Evolutionary conservation across 2,113 vertebrate genomes (phyloP).

Genomic region (Tragulus kanchil): DNA sequence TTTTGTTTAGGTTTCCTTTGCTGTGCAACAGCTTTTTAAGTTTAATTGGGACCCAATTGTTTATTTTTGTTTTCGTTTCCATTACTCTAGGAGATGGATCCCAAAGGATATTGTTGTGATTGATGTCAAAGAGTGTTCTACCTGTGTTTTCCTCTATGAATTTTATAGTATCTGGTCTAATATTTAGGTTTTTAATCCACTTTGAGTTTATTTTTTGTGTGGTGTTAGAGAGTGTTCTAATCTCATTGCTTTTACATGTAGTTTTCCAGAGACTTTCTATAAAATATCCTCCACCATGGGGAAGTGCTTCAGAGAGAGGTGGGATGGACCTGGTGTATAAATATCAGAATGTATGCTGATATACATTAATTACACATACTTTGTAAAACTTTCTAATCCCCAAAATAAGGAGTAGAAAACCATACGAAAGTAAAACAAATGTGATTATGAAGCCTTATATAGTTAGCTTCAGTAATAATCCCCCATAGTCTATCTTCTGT

Average conservation of each 20-base stretch:
- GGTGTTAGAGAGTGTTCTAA: background rate
- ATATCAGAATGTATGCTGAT: background rate
- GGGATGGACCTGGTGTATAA: background rate
- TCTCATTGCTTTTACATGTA: background rate
- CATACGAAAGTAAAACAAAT: background rate
- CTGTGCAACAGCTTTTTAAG: background rate
- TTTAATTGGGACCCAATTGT: background rate
- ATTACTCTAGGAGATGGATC: background rate
- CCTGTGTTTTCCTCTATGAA: background rate
- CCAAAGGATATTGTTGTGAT: background rate
- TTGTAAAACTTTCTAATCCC: background rate
- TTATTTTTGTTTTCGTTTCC: background rate
- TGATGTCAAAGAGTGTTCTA: background rate
- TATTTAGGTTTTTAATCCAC: background rate
- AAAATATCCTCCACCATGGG: background rate
- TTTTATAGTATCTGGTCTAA: background rate
- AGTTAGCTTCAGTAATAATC: background rate
- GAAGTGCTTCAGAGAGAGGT: background rate
- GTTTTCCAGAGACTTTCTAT: background rate
- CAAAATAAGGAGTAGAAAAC: conserved; percentile 1
- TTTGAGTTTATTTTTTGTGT: background rate
- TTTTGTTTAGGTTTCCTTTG: background rate
- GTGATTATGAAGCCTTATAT: background rate
- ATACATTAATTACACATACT: background rate
- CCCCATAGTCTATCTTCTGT: background rate